Evolutionary conservation across 2,797 vertebrate genomes (phyloP), one percentile per base, ranked within the genome.

Genomic region (Acropternis orthonyx): DNA sequence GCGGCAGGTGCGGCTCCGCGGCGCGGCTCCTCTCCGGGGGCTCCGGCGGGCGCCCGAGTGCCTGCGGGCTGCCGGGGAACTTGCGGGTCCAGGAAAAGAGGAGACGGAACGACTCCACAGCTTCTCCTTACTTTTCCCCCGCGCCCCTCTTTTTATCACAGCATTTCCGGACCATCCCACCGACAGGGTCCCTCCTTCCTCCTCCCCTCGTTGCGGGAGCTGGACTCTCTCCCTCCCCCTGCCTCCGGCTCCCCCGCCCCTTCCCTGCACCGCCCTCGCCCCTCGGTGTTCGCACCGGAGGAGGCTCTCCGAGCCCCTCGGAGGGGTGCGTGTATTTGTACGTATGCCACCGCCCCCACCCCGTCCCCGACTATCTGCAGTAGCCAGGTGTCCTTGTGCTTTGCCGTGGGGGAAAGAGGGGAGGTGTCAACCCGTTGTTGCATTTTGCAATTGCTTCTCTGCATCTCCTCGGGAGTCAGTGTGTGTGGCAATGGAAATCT

Each of bases 91-190:
- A 3, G 14, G 9, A 12, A 10, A 37, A 5, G 5, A 12, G 23
- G 10, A 77, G 17, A 72, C 17, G 61, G 68, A 85, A 85, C 0
- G 49, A 92, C 6, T 68, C 65, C 73, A 73, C 10, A 80, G 10
- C 88, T 87, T 91, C 88, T 94, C 78, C 68, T 52, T 49, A 49
- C 94, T 95, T 94, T 93, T 89, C 69, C 89, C 86, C 78, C 69
- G 93, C 75, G 74, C 91, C 92, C 62, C 95, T 95, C 94, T 97
- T 96, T 97, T 97, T 97, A 97, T 97, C 93, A 94, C 96, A 94
- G 96, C 88, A 95, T 96, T 97, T 97, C 97, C 97, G 97, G 96
- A 97, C 96, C 96, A 96, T 96, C 97, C 96, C 97, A 96, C 97
- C 76, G 75, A 89, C 66, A 85, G 46, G n/a, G 68, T 92, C 91